phyloP scores from a whole-genome alignment of 2,888 invertebrate species.

The Cantharis nigra region DNA sequence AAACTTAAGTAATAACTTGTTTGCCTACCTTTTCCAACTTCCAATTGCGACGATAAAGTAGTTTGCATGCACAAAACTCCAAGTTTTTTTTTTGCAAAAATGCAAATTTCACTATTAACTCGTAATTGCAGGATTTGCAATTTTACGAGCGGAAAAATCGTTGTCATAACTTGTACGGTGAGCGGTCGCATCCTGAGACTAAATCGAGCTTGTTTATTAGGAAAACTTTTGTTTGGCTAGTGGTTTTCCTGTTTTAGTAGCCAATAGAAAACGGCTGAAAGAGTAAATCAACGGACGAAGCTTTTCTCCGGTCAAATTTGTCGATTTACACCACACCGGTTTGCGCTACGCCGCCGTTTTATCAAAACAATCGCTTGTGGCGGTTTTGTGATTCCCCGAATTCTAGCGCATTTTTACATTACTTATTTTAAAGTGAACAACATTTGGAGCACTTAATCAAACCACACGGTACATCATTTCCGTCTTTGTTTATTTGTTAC shows the following conservation, averaged over 20 bases:
- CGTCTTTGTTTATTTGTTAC: background rate
- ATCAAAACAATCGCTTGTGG: background rate
- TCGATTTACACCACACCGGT: background rate
- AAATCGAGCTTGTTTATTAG: background rate
- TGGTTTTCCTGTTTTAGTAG: background rate
- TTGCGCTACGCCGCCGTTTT: background rate
- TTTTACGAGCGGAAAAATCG: too few species aligned
- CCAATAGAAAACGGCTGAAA: background rate
- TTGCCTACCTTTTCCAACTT: slow-evolving; percentile 16
- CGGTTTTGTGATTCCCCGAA: background rate
- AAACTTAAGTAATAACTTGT: slow-evolving; percentile 31
- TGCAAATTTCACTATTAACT: background rate
- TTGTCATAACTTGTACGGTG: background rate
- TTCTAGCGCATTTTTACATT: background rate
- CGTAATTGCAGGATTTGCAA: background rate
- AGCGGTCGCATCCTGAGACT: background rate
- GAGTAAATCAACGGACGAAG: background rate
- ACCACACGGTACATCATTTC: background rate
- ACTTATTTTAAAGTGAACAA: background rate
- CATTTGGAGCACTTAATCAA: background rate
- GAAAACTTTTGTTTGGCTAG: background rate
- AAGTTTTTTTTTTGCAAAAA: background rate
- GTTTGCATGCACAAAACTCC: background rate
- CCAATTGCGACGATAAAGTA: slow-evolving; percentile 7
- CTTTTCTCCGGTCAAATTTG: background rate